Percentiles rank a stretch among this genome's conserved stretches.
Conservation (phyloP, 1,140 invertebrate genomes). For the Lordiphosa collinella region DNA sequence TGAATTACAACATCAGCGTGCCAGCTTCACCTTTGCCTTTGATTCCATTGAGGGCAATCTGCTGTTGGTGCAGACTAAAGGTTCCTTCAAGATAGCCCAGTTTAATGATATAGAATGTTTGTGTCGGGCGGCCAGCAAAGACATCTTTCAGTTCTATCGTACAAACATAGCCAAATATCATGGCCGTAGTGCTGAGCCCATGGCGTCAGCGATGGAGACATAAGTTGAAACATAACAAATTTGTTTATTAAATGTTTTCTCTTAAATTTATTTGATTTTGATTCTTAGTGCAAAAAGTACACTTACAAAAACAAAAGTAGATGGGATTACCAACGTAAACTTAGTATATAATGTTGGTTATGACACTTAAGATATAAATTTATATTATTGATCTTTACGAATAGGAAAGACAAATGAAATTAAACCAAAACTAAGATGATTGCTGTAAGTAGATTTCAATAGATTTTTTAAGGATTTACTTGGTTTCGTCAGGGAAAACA, state of each 20-base stretch:
- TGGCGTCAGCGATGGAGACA: slow-evolving; percentile 40
- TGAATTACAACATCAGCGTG: slow-evolving; percentile 75
- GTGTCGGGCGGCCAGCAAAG: slow-evolving; percentile 83
- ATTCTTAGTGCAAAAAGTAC: too few relatives aligned
- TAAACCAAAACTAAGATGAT: too few relatives aligned
- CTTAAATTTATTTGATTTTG: too few relatives aligned
- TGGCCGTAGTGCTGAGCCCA: slow-evolving; percentile 21
- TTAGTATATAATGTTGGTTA: too few relatives aligned
- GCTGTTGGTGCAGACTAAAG: slow-evolving; percentile 84
- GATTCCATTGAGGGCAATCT: slow-evolving; percentile 85
- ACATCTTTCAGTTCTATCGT: slow-evolving; percentile 87
- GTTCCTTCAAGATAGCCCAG: slow-evolving; percentile 84
- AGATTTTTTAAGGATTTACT: too few relatives aligned
- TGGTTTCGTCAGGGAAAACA: too few relatives aligned
- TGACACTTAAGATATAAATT: too few relatives aligned
- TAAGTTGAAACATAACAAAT: slow-evolving; percentile 22
- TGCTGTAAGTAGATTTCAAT: too few relatives aligned
- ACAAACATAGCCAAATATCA: slow-evolving; percentile 75
- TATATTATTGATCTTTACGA: too few relatives aligned
- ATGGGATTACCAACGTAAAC: too few relatives aligned
- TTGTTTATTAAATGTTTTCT: slow-evolving; percentile 12
- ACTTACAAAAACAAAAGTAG: too few relatives aligned
- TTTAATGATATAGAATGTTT: slow-evolving; percentile 84
- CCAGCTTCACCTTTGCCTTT: slow-evolving; percentile 86
- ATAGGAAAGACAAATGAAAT: too few relatives aligned